Conservation (phyloP, 2,797 vertebrate species). For the Bovichtus variegatus region DNA sequence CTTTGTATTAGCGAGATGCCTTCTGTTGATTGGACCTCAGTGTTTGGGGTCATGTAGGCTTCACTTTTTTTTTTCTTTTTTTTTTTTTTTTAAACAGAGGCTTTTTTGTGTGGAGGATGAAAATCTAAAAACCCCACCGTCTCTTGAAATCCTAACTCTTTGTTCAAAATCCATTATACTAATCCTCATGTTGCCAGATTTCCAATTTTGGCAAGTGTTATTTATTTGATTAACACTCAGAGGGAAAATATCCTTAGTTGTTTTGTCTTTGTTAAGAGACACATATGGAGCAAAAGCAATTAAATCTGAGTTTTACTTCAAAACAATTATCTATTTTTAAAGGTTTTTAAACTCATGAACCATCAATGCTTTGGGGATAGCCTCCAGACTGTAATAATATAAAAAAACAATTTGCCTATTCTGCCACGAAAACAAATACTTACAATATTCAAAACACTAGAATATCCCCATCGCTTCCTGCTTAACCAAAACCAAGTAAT, state of each 20-base stretch:
- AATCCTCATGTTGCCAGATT: conserved; percentile 44
- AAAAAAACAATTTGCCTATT: background rate
- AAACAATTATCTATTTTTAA: background rate
- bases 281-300: background rate
- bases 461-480: background rate
- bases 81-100: conserved; percentile 23
- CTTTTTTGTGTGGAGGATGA: conserved; percentile 53
- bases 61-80: conserved; percentile 23
- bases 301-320: background rate
- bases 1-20: conserved; percentile 77
- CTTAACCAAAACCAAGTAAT: background rate
- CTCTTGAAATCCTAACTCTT: conserved; percentile 44
- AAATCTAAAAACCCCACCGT: conserved; percentile 41
- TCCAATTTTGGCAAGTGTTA: conserved; percentile 19
- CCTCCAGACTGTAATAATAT: background rate
- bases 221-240: conserved; percentile 8
- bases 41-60: conserved; percentile 68
- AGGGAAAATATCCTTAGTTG: conserved; percentile 14
- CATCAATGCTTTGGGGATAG: background rate
- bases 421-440: background rate
- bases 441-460: background rate
- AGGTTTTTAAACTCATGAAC: too few relatives aligned
- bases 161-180: conserved; percentile 53
- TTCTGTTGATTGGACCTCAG: conserved; percentile 75
- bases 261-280: background rate